Conservation (phyloP, 2,113 vertebrate genomes). For the Charadrius vociferus region DNA sequence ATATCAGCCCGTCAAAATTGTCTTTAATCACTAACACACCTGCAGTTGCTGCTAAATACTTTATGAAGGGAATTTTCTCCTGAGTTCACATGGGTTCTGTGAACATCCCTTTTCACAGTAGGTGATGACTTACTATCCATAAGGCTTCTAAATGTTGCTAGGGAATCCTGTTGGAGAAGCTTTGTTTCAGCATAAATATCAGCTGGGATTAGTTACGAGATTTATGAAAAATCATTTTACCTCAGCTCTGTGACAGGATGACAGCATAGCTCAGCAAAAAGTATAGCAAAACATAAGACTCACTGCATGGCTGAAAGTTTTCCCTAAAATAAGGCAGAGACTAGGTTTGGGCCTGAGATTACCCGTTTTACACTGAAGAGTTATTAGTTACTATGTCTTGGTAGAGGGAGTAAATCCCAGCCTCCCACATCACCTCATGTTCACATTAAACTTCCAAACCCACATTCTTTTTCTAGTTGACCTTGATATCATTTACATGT, state of each 20-base stretch:
- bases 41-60: not conserved
- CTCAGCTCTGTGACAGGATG: not conserved
- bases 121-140: not conserved
- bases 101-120: not conserved
- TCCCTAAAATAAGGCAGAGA: not conserved
- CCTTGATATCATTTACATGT: not conserved
- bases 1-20: not conserved
- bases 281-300: not conserved
- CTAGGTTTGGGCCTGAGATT: not conserved
- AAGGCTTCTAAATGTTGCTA: not conserved
- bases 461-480: not conserved
- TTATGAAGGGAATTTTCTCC: not conserved
- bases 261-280: not conserved
- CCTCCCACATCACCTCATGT: not conserved
- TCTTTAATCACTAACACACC: not conserved
- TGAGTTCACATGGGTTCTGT: not conserved
- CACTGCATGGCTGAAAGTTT: not conserved
- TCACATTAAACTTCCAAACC: not conserved
- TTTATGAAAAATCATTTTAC: not conserved
- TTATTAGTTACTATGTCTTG: not conserved
- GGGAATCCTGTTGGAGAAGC: not conserved
- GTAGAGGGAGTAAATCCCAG: not conserved
- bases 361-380: not conserved
- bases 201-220: not conserved
- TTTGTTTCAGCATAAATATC: not conserved